phyloP scores from a whole-genome alignment of 2,113 vertebrate genomes.

The Lagenorhynchus albirostris region DNA sequence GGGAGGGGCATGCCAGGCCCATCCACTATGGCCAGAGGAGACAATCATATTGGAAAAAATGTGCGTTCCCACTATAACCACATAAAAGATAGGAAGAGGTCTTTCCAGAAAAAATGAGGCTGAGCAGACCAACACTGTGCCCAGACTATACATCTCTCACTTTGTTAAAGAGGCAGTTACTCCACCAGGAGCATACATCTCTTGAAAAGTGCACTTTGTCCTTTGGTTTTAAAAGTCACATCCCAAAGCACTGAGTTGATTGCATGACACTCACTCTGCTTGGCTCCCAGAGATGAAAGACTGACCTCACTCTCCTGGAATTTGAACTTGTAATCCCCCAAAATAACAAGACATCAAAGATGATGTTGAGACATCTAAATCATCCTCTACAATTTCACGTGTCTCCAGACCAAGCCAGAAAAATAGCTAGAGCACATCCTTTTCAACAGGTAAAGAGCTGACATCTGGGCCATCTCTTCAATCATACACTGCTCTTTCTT shows the following conservation, averaged over 20 bases:
- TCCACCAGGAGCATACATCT: not conserved
- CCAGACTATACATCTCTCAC: not conserved
- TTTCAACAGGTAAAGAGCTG: not conserved
- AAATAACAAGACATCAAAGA: not conserved
- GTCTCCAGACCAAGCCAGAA: not conserved
- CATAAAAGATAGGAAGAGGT: not conserved
- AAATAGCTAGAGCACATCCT: not conserved
- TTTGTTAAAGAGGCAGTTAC: not conserved
- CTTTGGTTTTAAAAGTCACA: conserved; percentile 35
- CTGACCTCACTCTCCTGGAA: conserved; percentile 20
- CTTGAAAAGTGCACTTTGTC: not conserved
- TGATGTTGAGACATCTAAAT: not conserved
- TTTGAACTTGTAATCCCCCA: conserved; percentile 30
- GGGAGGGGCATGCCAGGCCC: not conserved
- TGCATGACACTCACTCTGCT: not conserved
- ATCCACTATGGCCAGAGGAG: not conserved
- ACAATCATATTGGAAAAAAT: not conserved
- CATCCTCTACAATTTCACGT: not conserved
- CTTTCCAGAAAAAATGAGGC: not conserved
- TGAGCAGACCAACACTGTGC: not conserved
- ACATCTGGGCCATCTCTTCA: not conserved
- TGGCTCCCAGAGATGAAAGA: not conserved
- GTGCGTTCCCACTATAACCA: not conserved
- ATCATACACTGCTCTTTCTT: not conserved
- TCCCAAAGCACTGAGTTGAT: not conserved